Conservation (phyloP, 2,888 invertebrate genomes). For the Taenaris catops region DNA sequence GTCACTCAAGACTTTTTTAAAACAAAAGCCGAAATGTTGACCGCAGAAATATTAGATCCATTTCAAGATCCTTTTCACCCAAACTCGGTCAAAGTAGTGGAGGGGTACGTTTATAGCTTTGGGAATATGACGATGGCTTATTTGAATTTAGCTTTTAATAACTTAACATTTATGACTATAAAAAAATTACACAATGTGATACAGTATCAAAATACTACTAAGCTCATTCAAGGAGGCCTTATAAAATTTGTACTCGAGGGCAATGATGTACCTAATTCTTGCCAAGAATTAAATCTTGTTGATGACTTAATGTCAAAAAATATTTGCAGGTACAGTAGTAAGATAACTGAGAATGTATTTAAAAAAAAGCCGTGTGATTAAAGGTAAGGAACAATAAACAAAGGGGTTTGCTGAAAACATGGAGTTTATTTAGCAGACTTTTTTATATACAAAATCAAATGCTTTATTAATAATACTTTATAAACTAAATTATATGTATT, state of each 20-base stretch:
- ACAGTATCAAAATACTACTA: slow-evolving; percentile 34
- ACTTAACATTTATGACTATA: slow-evolving; percentile 35
- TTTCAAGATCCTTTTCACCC: slow-evolving; percentile 37
- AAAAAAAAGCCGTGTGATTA: slow-evolving; percentile 16
- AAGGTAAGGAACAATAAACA: slow-evolving; percentile 22
- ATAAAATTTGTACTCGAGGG: slow-evolving; percentile 43
- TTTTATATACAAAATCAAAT: slow-evolving; percentile 23
- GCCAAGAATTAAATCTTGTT: slow-evolving; percentile 31
- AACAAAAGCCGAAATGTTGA: slow-evolving; percentile 32
- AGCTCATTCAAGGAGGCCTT: slow-evolving; percentile 34
- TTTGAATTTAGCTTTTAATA: slow-evolving; percentile 51
- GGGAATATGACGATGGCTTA: slow-evolving; percentile 46
- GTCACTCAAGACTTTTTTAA: slow-evolving; percentile 24
- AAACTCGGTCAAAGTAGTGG: slow-evolving; percentile 22
- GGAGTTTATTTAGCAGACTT: slow-evolving; percentile 15
- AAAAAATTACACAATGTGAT: slow-evolving; percentile 35
- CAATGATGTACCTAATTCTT: slow-evolving; percentile 38
- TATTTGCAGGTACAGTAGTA: slow-evolving; percentile 1
- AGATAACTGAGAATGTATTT: slow-evolving; percentile 2
- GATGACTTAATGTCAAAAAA: slow-evolving; percentile 26
- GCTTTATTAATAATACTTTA: slow-evolving; percentile 17
- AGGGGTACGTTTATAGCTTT: slow-evolving; percentile 29
- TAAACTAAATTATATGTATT: slow-evolving; percentile 10
- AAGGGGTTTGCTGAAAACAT: slow-evolving; percentile 17
- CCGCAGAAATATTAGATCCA: slow-evolving; percentile 32